phyloP scores from a whole-genome alignment of 2,888 invertebrate genomes.

The Agriotes lineatus region DNA sequence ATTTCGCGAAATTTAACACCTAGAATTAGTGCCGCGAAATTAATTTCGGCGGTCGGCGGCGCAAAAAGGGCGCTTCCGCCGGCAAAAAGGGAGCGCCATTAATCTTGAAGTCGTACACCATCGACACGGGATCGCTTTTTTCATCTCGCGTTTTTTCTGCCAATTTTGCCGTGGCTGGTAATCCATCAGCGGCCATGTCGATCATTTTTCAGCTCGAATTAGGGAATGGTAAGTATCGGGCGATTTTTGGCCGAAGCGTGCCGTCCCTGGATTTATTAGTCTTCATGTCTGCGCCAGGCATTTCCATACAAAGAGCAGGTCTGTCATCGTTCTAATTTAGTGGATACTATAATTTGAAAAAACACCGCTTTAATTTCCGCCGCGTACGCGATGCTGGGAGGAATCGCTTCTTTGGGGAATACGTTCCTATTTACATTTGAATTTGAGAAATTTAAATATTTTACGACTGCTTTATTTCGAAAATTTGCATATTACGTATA shows the following conservation, averaged over 20 bases:
- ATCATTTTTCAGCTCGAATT: constrained; percentile 16
- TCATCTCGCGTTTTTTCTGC: constrained; percentile 15
- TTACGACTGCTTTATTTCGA: too few species aligned
- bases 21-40: constrained; percentile 10
- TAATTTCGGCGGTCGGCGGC: constrained; percentile 6
- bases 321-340: too few species aligned
- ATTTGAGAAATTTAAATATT: too few species aligned
- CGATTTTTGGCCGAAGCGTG: not conserved
- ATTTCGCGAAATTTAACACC: not conserved
- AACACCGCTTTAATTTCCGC: too few species aligned
- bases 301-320: too few species aligned
- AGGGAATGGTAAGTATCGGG: constrained; percentile 9
- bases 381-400: too few species aligned
- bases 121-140: constrained; percentile 27
- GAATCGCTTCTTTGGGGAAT: too few species aligned
- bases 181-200: constrained; percentile 17
- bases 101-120: constrained; percentile 29
- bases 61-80: constrained; percentile 6
- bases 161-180: constrained; percentile 13
- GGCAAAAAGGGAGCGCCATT: constrained; percentile 20
- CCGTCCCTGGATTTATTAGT: not conserved
- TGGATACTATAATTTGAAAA: too few species aligned
- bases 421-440: too few species aligned
- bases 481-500: too few species aligned
- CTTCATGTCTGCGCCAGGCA: not conserved